phyloP scores from a whole-genome alignment of 1,140 invertebrate genomes.

The Diorhabda elongata region DNA sequence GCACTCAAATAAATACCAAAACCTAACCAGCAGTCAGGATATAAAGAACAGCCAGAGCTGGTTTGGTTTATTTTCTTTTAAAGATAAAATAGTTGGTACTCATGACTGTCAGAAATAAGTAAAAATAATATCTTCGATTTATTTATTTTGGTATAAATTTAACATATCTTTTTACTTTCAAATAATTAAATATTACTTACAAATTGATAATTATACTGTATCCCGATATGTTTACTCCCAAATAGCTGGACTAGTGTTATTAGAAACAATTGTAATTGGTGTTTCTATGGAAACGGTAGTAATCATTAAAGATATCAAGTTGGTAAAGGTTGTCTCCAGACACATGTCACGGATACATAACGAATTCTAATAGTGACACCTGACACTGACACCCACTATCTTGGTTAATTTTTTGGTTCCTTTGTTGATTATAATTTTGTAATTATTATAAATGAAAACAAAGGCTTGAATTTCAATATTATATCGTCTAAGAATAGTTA shows the following conservation, averaged over 20 bases:
- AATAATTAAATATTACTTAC: no score
- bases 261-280: background rate
- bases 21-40: background rate
- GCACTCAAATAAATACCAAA: background rate
- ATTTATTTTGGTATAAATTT: no score
- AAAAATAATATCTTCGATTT: no score
- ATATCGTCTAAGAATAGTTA: background rate
- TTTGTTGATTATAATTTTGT: background rate
- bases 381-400: background rate
- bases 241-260: no score
- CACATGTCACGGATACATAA: background rate
- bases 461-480: background rate
- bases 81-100: background rate
- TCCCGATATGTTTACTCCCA: no score
- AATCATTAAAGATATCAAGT: background rate
- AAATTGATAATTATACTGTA: no score
- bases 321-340: background rate
- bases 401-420: background rate
- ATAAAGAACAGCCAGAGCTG: background rate
- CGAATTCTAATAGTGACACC: background rate
- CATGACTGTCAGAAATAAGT: background rate
- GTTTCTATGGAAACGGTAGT: background rate
- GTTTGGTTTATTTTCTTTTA: background rate
- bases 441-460: constrained; percentile 3
- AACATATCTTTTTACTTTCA: no score